Evolutionary conservation across 2,113 vertebrate species (phyloP).

Genomic region (Sialia sialis): DNA sequence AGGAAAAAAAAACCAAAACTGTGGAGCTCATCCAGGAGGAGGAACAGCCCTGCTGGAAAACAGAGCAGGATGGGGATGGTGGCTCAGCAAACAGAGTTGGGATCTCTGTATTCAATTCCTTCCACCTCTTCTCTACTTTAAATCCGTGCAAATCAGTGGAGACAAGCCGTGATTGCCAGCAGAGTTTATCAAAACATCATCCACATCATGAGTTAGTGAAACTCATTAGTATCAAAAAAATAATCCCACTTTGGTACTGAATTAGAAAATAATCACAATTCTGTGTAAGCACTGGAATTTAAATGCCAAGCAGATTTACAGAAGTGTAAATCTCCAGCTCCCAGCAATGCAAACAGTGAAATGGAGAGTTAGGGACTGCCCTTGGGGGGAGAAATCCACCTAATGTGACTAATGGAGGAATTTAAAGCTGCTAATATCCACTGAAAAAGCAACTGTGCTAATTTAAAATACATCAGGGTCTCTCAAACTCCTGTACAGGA

Average conservation of each 20-base stretch:
- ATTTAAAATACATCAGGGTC: background rate
- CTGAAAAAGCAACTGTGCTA: background rate
- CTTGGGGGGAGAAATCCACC: background rate
- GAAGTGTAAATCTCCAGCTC: background rate
- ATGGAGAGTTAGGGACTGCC: background rate
- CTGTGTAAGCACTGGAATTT: background rate
- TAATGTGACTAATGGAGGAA: background rate
- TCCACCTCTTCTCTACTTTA: background rate
- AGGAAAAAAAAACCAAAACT: background rate
- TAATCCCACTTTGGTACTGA: background rate
- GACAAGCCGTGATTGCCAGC: background rate
- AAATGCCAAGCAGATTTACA: background rate
- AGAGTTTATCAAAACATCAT: background rate
- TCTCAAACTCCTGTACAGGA: background rate
- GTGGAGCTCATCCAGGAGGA: background rate
- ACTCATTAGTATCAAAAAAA: background rate
- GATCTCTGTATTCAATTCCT: background rate
- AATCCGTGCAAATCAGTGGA: background rate
- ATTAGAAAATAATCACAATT: background rate
- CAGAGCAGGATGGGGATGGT: background rate
- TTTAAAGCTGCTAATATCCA: background rate
- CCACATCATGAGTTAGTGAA: background rate
- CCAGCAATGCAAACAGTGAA: background rate
- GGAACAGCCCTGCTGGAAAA: background rate
- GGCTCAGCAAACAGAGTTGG: background rate